A percentile compares a stretch with the other conserved stretches of the same genome.
These are phyloP conservation scores for Leucophenga varia DNA, from an alignment of 1,140 invertebrate genomes.

Conservation along the genomic window DNA sequence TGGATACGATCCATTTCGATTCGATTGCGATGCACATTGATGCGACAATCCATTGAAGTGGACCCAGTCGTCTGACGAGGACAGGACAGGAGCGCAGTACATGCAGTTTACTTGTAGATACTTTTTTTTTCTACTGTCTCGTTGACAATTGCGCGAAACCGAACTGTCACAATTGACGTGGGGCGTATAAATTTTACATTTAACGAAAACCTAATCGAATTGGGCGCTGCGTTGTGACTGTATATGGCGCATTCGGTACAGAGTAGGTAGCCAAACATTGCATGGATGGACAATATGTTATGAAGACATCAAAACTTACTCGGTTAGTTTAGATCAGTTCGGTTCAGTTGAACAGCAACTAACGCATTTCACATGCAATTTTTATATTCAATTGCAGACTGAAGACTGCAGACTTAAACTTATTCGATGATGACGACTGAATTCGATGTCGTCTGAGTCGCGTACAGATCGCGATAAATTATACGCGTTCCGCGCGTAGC, in stretches of 20 bases:
- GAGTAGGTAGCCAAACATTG: too few species aligned
- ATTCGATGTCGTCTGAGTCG: slow-evolving; percentile 26
- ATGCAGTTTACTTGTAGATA: too few species aligned
- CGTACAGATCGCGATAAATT: slow-evolving; percentile 22
- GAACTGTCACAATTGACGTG: slow-evolving; percentile 53
- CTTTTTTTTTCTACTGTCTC: too few species aligned
- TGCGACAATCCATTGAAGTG: slow-evolving; percentile 31
- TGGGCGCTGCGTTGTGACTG: slow-evolving; percentile 36
- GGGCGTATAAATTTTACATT: slow-evolving; percentile 54
- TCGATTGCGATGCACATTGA: slow-evolving; percentile 24
- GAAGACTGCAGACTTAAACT: too few species aligned
- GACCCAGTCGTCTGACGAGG: too few species aligned
- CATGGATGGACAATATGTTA: slow-evolving; percentile 17
- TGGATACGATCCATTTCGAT: neutral
- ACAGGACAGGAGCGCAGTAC: too few species aligned
- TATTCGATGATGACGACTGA: too few species aligned
- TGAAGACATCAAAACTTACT: slow-evolving; percentile 37
- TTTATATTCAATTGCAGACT: too few species aligned
- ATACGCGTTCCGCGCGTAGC: slow-evolving; percentile 26
- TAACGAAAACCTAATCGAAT: slow-evolving; percentile 55
- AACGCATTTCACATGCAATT: too few species aligned
- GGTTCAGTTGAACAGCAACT: too few species aligned
- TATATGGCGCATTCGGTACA: too few species aligned
- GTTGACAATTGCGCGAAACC: slow-evolving; percentile 41
- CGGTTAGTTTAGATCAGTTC: too few species aligned